phyloP scores from a whole-genome alignment of 2,888 invertebrate species.

The Trimorus sp. region DNA sequence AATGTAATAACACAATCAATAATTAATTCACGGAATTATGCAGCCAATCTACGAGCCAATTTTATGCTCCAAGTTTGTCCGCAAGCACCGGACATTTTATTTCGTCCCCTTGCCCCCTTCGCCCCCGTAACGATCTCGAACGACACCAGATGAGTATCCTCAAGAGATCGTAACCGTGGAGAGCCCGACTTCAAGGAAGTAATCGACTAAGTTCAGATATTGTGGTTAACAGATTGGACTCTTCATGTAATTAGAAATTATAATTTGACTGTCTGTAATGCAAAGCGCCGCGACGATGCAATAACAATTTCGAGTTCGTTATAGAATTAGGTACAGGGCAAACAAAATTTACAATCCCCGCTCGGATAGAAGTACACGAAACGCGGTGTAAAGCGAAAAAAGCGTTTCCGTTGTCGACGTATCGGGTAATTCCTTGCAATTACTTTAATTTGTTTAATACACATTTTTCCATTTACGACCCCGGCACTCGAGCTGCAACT shows the following conservation, averaged over 20 bases:
- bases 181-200: not conserved
- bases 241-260: conserved; percentile 14
- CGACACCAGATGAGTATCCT: conserved; percentile 12
- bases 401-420: too few species aligned
- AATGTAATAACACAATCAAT: not conserved
- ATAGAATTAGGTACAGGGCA: too few species aligned
- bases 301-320: not conserved
- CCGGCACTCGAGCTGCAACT: too few species aligned
- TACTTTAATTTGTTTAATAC: too few species aligned
- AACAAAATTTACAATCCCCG: too few species aligned
- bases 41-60: not conserved
- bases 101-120: not conserved
- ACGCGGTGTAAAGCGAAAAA: too few species aligned
- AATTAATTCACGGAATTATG: not conserved
- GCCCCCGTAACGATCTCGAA: not conserved
- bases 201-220: conserved; percentile 17
- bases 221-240: conserved; percentile 14
- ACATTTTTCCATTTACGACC: too few species aligned
- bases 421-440: too few species aligned
- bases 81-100: not conserved
- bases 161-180: conserved; percentile 8
- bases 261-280: not conserved
- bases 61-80: not conserved
- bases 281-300: not conserved
- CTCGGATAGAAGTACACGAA: too few species aligned